Evolutionary conservation across 2,113 vertebrate genomes (phyloP).

Genomic region (Gnathonemus echidnorhynchus): DNA sequence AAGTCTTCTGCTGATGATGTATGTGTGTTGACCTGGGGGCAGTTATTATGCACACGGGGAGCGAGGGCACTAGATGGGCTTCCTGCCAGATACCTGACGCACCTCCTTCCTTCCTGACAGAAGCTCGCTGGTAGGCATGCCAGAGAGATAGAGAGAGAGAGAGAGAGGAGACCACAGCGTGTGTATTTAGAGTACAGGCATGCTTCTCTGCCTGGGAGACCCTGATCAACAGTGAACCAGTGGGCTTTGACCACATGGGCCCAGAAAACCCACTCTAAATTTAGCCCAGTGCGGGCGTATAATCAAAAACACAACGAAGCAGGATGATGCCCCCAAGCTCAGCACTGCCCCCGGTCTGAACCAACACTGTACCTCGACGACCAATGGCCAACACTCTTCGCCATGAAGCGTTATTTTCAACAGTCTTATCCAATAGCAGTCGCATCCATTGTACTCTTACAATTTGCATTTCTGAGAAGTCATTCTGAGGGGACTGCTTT

Average conservation of each 20-base stretch:
- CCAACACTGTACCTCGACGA: neutral
- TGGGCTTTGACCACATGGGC: neutral
- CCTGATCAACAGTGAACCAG: slow-evolving; percentile 1
- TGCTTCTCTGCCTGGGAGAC: slow-evolving; percentile 12
- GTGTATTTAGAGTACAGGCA: slow-evolving; percentile 15
- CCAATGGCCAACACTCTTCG: neutral
- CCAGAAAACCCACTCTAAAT: neutral
- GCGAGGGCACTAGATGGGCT: neutral
- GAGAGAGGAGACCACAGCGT: slow-evolving; percentile 14
- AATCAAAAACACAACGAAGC: neutral
- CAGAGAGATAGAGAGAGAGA: neutral
- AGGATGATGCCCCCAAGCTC: neutral
- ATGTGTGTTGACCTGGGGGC: neutral
- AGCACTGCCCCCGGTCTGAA: neutral
- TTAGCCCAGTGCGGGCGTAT: neutral
- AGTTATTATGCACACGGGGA: neutral
- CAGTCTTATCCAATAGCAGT: neutral
- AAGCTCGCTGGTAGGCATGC: neutral
- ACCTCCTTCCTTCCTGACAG: neutral
- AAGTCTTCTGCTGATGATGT: neutral
- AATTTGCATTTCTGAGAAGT: neutral
- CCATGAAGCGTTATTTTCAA: neutral
- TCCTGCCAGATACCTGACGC: neutral
- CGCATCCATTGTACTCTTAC: neutral
- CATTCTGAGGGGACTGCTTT: neutral